phyloP scores from a whole-genome alignment of 2,888 invertebrate genomes.

The Caenorhabditis sp. region DNA sequence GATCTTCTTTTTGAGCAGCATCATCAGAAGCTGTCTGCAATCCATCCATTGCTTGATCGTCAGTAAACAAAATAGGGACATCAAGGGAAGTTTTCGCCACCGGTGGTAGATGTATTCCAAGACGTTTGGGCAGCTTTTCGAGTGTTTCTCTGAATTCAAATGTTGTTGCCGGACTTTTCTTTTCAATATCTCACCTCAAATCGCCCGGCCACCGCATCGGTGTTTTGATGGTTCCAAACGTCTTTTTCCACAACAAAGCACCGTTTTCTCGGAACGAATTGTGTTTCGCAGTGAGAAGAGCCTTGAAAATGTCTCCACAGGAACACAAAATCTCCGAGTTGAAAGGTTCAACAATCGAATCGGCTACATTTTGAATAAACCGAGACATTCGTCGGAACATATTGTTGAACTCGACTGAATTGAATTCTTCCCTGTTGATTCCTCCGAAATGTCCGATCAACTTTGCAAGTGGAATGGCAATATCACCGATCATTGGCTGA shows the following conservation, averaged over 20 bases:
- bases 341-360: slow-evolving; percentile 29
- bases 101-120: slow-evolving; percentile 15
- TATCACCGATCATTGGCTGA: slow-evolving; percentile 23
- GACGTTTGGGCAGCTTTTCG: slow-evolving; percentile 18
- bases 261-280: slow-evolving; percentile 26
- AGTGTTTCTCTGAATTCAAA: slow-evolving; percentile 15
- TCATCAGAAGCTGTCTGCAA: not conserved
- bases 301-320: slow-evolving; percentile 28
- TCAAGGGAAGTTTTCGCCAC: not conserved
- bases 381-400: not conserved
- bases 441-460: not conserved
- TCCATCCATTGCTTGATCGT: slow-evolving; percentile 61
- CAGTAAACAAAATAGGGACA: not conserved
- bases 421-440: not conserved
- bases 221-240: slow-evolving; percentile 23
- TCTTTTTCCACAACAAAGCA: slow-evolving; percentile 24
- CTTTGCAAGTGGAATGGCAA: slow-evolving; percentile 1
- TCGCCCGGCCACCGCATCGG: slow-evolving; percentile 6
- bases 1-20: not conserved
- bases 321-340: slow-evolving; percentile 23
- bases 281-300: not conserved
- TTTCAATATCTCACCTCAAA: not conserved
- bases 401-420: not conserved
- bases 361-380: slow-evolving; percentile 16
- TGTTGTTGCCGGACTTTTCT: not conserved